phyloP scores from a whole-genome alignment of 2,888 invertebrate species.

The Sinelater perroti region DNA sequence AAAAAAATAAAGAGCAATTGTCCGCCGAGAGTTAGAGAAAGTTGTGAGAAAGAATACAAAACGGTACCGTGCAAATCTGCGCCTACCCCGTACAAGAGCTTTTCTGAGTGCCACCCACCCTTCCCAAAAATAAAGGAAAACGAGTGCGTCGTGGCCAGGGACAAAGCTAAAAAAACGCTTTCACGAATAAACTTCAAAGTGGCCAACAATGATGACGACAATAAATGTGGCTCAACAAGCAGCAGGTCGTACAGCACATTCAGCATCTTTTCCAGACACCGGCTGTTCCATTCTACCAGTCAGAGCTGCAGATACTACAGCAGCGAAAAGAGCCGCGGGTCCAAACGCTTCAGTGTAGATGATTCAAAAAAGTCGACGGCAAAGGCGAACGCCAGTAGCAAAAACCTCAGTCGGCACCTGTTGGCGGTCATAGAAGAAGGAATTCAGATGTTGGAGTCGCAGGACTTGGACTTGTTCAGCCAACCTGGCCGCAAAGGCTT shows the following conservation, averaged over 20 bases:
- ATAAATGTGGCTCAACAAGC: constrained; percentile 4
- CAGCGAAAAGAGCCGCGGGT: not conserved
- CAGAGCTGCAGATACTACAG: not conserved
- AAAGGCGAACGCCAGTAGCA: not conserved
- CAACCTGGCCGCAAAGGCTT: constrained; percentile 3
- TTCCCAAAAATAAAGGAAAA: constrained; percentile 33
- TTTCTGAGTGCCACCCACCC: constrained; percentile 37
- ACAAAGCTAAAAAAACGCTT: not conserved
- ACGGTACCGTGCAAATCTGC: constrained; percentile 28
- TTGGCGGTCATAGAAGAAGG: constrained; percentile 6
- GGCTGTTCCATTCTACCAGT: not conserved
- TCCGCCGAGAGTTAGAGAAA: constrained; percentile 22
- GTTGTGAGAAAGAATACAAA: constrained; percentile 13
- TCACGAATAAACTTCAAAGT: not conserved
- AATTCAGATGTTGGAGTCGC: not conserved
- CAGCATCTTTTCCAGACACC: not conserved
- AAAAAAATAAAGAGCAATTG: constrained; percentile 9
- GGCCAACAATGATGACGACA: not conserved
- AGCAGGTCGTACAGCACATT: constrained; percentile 6
- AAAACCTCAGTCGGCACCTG: not conserved
- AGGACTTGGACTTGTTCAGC: not conserved
- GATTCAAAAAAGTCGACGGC: not conserved
- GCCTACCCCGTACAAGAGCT: constrained; percentile 39
- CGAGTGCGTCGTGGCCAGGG: constrained; percentile 28
- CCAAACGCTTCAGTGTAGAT: not conserved